Evolutionary conservation across 2,888 invertebrate species (phyloP).

Genomic region (Conistra vaccinii): DNA sequence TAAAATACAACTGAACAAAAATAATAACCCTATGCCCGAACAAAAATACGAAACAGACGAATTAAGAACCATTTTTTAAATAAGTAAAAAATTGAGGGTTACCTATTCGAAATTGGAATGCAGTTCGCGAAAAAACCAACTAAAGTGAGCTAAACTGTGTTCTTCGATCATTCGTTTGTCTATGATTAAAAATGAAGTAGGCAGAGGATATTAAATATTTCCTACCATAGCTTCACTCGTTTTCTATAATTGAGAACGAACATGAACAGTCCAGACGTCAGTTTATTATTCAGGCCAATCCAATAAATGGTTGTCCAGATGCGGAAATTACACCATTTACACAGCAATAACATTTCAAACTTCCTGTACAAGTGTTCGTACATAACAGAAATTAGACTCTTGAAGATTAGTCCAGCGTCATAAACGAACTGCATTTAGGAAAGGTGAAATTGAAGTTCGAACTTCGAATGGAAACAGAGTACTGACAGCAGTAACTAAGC

Average conservation of each 20-base stretch:
- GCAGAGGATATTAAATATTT: background rate
- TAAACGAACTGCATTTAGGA: background rate
- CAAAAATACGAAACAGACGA: background rate
- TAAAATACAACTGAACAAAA: background rate
- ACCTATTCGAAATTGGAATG: slow-evolving; percentile 15
- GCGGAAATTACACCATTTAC: slow-evolving; percentile 21
- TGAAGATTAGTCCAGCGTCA: background rate
- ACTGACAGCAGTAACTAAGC: background rate
- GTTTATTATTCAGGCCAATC: slow-evolving; percentile 32
- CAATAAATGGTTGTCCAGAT: slow-evolving; percentile 24
- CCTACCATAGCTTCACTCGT: background rate
- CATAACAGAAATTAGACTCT: background rate
- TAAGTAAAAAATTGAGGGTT: too few species aligned
- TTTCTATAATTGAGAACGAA: background rate
- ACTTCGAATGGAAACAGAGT: background rate
- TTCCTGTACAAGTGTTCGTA: slow-evolving; percentile 23
- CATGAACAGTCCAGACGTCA: background rate
- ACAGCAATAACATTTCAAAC: slow-evolving; percentile 19
- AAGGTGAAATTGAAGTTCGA: background rate
- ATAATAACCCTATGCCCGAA: background rate
- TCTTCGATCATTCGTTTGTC: background rate
- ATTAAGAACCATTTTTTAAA: background rate
- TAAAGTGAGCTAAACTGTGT: background rate
- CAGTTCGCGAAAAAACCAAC: background rate
- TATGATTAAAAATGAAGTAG: background rate